phyloP scores from a whole-genome alignment of 2,113 vertebrate species.

The Nicator chloris region DNA sequence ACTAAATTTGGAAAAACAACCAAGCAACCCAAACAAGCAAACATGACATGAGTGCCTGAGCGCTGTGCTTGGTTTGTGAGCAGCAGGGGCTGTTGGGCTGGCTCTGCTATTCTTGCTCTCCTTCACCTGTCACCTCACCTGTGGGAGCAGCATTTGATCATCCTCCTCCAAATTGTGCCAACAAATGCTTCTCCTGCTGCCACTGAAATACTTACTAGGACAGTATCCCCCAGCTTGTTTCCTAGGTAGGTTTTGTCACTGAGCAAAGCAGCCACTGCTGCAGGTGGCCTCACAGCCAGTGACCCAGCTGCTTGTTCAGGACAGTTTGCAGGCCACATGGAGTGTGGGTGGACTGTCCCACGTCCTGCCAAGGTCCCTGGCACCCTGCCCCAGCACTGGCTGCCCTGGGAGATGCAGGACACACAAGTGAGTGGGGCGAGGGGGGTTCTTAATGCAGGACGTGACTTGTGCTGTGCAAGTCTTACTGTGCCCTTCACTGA shows the following conservation, averaged over 20 bases:
- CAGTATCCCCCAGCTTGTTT: not conserved
- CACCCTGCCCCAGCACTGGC: not conserved
- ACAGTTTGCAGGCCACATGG: not conserved
- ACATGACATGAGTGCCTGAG: rapidly evolving
- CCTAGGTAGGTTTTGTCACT: not conserved
- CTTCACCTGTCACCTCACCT: not conserved
- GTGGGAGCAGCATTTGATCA: not conserved
- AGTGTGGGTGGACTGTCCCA: not conserved
- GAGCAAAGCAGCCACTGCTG: not conserved
- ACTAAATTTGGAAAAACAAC: not conserved
- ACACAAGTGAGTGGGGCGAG: rapidly evolving
- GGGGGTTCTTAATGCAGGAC: not conserved
- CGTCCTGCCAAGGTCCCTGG: not conserved
- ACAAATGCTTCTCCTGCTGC: not conserved
- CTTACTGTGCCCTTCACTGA: not conserved
- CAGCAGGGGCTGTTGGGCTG: not conserved
- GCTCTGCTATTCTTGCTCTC: not conserved
- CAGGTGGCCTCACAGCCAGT: not conserved
- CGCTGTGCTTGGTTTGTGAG: rapidly evolving
- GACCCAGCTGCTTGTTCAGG: not conserved
- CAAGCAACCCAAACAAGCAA: not conserved
- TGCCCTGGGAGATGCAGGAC: not conserved
- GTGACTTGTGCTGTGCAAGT: not conserved
- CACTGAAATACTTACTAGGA: not conserved
- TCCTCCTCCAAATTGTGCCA: not conserved